Conservation (phyloP, 1,140 invertebrate species). For the Diprion similis region DNA sequence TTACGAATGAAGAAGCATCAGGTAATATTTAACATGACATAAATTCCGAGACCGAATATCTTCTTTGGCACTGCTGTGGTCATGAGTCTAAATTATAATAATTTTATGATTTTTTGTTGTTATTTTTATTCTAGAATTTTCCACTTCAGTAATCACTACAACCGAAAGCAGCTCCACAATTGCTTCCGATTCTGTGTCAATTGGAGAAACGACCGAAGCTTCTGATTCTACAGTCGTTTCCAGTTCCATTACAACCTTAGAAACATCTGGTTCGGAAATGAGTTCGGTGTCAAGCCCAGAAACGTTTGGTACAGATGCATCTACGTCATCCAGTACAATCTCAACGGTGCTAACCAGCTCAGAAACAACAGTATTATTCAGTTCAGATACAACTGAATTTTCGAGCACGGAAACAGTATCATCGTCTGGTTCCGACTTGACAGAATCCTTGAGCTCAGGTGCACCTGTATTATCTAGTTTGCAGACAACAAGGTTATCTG, state of each 20-base stretch:
- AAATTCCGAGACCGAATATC: too few relatives aligned
- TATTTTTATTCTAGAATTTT: too few relatives aligned
- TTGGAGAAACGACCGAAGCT: constrained; percentile 22
- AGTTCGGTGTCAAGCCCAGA: constrained; percentile 13
- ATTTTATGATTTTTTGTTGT: too few relatives aligned
- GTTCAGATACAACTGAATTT: too few relatives aligned
- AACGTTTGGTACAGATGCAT: constrained; percentile 15
- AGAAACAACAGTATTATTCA: too few relatives aligned
- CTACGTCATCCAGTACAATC: constrained; percentile 22
- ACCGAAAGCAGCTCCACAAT: neutral
- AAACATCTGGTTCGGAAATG: constrained; percentile 23
- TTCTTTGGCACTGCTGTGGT: too few relatives aligned
- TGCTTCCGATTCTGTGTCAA: constrained; percentile 8
- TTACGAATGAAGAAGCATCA: neutral
- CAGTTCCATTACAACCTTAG: constrained; percentile 16
- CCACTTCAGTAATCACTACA: too few relatives aligned
- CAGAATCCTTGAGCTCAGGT: constrained; percentile 21
- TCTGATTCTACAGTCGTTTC: constrained; percentile 28
- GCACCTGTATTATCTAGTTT: constrained; percentile 16
- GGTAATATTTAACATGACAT: constrained; percentile 4
- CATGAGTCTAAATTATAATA: too few relatives aligned
- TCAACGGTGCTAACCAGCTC: constrained; percentile 13
- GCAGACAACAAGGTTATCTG: too few relatives aligned
- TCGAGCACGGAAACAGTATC: constrained; percentile 25
- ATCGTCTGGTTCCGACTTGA: constrained; percentile 24